Conservation (phyloP, 2,797 vertebrate genomes). For the Takifugu ocellatus region DNA sequence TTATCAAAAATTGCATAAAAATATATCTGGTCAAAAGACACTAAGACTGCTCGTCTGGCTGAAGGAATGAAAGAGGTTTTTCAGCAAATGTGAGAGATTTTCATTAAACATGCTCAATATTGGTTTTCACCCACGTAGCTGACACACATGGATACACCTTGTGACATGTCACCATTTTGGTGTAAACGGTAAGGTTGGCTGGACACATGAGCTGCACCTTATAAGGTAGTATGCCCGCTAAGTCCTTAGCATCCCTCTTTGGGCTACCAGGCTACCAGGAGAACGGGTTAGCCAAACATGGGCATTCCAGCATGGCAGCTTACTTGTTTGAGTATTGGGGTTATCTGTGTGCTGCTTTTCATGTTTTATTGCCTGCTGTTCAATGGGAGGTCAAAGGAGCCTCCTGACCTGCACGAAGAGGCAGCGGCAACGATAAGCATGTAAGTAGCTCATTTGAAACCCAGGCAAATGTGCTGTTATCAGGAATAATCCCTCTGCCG, state of each 20-base stretch:
- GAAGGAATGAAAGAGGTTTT: too few species aligned
- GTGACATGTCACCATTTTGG: constrained; percentile 58
- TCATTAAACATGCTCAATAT: neutral
- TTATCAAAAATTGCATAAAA: too few species aligned
- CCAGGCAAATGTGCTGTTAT: constrained; percentile 41
- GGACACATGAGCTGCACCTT: constrained; percentile 78
- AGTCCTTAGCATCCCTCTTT: constrained; percentile 62
- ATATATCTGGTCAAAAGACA: too few species aligned
- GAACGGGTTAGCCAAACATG: constrained; percentile 87
- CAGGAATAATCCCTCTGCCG: constrained; percentile 7
- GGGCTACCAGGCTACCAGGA: constrained; percentile 58
- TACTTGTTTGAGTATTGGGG: constrained; percentile 39
- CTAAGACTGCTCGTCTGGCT: too few species aligned
- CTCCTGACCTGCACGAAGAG: constrained; percentile 27
- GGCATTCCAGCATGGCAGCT: constrained; percentile 70
- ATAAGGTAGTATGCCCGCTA: constrained; percentile 84
- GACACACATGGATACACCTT: constrained; percentile 39
- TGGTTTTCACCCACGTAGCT: constrained; percentile 10
- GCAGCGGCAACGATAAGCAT: constrained; percentile 28
- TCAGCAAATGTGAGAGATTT: neutral
- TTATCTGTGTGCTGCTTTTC: constrained; percentile 62
- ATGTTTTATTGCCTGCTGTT: constrained; percentile 57
- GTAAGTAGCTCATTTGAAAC: constrained; percentile 55
- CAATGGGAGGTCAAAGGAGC: constrained; percentile 47
- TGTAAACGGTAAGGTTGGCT: constrained; percentile 68